These are phyloP conservation scores for Encarsia formosa DNA, from an alignment of 2,888 invertebrate species.

Conservation along the genomic window DNA sequence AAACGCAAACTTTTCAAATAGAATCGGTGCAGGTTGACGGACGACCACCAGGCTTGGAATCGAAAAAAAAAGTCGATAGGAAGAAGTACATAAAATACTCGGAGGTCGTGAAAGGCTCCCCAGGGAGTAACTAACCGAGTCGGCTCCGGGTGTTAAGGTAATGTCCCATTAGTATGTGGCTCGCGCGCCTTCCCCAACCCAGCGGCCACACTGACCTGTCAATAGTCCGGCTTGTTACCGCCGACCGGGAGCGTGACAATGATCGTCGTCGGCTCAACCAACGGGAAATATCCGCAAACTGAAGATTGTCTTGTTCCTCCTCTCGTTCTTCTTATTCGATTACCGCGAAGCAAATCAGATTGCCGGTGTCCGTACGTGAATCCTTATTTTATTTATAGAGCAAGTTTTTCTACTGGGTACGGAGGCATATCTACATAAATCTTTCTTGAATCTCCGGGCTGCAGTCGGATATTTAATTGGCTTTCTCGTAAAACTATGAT, in stretches of 20 bases:
- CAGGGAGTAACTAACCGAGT: conserved; percentile 26
- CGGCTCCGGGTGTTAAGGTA: conserved; percentile 26
- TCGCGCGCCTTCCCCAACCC: conserved; percentile 14
- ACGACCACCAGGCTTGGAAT: too few species aligned
- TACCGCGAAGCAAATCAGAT: neutral
- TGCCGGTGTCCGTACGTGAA: conserved; percentile 2
- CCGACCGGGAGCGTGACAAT: too few species aligned
- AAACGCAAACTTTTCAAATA: too few species aligned
- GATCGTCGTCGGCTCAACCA: conserved; percentile 38
- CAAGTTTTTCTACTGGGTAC: too few species aligned
- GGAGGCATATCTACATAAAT: too few species aligned
- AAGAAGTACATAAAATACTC: conserved; percentile 1
- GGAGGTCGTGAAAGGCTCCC: conserved; percentile 7
- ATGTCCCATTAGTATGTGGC: conserved; percentile 29
- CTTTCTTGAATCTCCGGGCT: too few species aligned
- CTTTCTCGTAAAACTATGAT: too few species aligned
- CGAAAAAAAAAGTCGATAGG: conserved; percentile 7
- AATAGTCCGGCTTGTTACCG: conserved; percentile 39
- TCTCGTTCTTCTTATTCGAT: neutral
- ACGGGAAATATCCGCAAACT: conserved; percentile 33
- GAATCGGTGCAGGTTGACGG: too few species aligned
- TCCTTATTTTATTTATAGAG: conserved; percentile 9
- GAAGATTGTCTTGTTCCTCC: neutral
- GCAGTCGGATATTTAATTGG: too few species aligned
- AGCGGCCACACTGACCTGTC: conserved; percentile 30